Base-by-base conservation (phyloP, 1,140 invertebrate species). In the Coenobita brevimanus region DNA sequence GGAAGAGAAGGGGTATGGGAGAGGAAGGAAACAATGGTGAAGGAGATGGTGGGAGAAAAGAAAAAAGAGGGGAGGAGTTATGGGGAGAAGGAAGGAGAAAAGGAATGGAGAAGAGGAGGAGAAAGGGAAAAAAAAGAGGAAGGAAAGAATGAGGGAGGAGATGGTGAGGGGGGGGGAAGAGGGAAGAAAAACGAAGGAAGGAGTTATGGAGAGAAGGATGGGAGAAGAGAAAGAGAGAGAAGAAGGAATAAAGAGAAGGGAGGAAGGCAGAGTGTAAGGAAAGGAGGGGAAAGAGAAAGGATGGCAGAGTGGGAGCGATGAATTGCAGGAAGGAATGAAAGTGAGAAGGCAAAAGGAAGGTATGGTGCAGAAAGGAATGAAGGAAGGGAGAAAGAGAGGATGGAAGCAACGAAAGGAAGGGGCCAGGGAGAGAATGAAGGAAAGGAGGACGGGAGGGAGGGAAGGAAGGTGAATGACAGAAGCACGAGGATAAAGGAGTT, bases 271-370 rank as follows among this genome's bases (percentile, higher is more conserved):
- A 17, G 17, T 6, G 17, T 6, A 50, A 17, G 17, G 46, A 50
- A 17, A 50, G 46, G 17, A 17, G 62, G 54, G 13, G 54, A 64
- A 57, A 64, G 79, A 64, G 79, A 81, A 43, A 79, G 76, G 54
- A 43, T 50, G 76, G 54, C 41, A 79, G 76, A 79, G 76, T 33
- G 71, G 38, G 71, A 75, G 71, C 27, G 71, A 75, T n/a, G n/a
- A n/a, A 67, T 6, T 8, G 64, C 6, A 4, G 1, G 76, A 54
- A 17, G 27, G 41, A 79, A 0, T 27, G 54, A 62, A 57, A 64
- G 79, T 27, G 10, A 64, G 33, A 27, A 3, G 2, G 10, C 13
- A 27, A 33, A 36, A 33, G 21, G 30, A 71, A 10, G 1, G 36
- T 15, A 36, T 3, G 67, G 36, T 3, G 6, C 17, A 36, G 50